These are phyloP conservation scores for Taphrorychus bicolor DNA, from an alignment of 2,888 invertebrate genomes.

Conservation along the genomic window DNA sequence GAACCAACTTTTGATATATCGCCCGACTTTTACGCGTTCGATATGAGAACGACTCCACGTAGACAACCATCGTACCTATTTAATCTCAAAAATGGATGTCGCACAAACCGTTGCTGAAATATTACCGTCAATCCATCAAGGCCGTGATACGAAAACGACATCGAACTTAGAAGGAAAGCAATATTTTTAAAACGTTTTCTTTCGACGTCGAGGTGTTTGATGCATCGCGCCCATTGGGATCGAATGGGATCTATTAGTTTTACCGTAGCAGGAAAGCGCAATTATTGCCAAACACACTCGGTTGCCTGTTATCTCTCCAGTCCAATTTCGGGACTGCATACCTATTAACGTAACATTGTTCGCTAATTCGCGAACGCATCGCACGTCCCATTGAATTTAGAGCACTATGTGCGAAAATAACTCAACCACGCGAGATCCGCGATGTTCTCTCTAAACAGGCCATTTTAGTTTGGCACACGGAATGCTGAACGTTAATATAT, in stretches of 20 bases:
- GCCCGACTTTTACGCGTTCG: constrained; percentile 14
- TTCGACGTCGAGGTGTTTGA: background rate
- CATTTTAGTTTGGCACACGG: background rate
- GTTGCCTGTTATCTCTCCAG: background rate
- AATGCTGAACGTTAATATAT: constrained; percentile 5
- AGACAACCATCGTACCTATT: constrained; percentile 19
- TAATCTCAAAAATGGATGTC: constrained; percentile 23
- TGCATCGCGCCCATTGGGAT: background rate
- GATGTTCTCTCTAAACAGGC: constrained; percentile 11
- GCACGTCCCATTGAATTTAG: constrained; percentile 14
- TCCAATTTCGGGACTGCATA: constrained; percentile 1
- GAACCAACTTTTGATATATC: constrained; percentile 15
- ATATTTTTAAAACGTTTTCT: constrained; percentile 10
- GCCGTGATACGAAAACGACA: background rate
- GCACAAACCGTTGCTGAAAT: constrained; percentile 14
- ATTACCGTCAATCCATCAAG: constrained; percentile 18
- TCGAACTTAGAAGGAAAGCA: background rate
- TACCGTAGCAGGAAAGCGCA: background rate
- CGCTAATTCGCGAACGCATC: constrained; percentile 15
- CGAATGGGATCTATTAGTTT: background rate
- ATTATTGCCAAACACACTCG: constrained; percentile 3
- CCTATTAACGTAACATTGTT: constrained; percentile 7
- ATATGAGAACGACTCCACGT: constrained; percentile 18
- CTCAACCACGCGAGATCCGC: constrained; percentile 6
- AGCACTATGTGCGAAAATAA: constrained; percentile 10